These are phyloP conservation scores for Catharus ustulatus DNA, from an alignment of 2,797 vertebrate species.

Conservation along the genomic window DNA sequence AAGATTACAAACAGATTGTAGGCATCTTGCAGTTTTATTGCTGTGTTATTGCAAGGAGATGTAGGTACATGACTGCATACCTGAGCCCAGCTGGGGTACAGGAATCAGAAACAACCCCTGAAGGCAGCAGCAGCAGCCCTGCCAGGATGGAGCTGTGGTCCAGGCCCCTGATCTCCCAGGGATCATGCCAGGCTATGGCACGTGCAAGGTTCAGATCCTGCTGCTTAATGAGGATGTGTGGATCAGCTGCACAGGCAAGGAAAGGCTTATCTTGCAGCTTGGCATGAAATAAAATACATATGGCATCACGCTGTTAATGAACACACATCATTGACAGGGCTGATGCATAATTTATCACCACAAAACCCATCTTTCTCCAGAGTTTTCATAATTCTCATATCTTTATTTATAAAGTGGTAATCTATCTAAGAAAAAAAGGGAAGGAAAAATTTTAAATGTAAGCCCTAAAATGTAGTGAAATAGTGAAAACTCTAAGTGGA, in stretches of 20 bases:
- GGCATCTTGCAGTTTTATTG: not conserved
- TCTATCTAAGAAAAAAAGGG: not conserved
- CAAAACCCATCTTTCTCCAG: not conserved
- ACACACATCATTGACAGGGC: not conserved
- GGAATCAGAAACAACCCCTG: not conserved
- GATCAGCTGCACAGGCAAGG: not conserved
- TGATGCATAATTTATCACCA: not conserved
- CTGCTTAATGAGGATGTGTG: not conserved
- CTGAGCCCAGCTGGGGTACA: not conserved
- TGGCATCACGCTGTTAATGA: not conserved
- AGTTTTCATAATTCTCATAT: not conserved
- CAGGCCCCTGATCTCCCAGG: accelerated
- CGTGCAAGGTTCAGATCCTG: accelerated
- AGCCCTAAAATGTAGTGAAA: not conserved
- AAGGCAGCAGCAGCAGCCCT: not conserved
- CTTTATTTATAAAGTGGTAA: not conserved
- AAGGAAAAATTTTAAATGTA: not conserved
- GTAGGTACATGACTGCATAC: not conserved
- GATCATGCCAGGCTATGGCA: accelerated
- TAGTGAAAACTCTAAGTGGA: not conserved
- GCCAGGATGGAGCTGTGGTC: not conserved
- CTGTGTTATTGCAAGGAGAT: not conserved
- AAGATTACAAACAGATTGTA: not conserved
- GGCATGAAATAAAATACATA: not conserved
- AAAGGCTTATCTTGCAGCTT: not conserved